Percentiles rank a stretch among this genome's conserved stretches.
Conservation (phyloP, 2,113 vertebrate genomes). For the Ageneiosus marmoratus region DNA sequence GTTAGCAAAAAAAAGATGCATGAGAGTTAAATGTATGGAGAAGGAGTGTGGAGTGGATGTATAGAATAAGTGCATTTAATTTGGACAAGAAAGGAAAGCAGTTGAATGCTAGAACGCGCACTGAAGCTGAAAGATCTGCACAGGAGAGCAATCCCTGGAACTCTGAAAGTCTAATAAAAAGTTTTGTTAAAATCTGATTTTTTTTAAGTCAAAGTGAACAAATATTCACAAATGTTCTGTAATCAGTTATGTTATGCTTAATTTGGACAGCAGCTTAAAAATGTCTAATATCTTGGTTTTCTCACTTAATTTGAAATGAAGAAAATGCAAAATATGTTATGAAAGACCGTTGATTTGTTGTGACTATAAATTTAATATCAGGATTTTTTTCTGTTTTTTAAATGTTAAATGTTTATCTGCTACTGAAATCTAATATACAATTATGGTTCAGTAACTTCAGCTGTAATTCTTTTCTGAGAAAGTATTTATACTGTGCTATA, state of each 20-base stretch:
- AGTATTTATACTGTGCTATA: neutral
- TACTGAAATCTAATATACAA: neutral
- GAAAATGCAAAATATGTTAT: neutral
- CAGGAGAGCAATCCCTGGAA: constrained; percentile 9
- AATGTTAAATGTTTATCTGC: neutral
- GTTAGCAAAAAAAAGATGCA: no score
- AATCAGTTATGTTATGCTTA: neutral
- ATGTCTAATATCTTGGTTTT: neutral
- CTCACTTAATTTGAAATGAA: neutral
- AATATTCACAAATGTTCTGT: neutral
- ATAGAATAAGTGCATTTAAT: neutral
- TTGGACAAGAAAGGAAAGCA: neutral
- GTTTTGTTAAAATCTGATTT: neutral
- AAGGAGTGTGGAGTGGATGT: no score
- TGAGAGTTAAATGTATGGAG: neutral
- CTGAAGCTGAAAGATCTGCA: constrained; percentile 36
- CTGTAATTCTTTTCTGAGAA: neutral
- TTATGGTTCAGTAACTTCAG: neutral
- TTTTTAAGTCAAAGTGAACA: neutral
- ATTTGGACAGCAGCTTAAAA: neutral
- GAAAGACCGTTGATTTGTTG: neutral
- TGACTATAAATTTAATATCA: neutral
- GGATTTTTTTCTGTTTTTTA: neutral
- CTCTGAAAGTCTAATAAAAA: constrained; percentile 30
- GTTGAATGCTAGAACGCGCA: neutral